Evolutionary conservation across 2,797 vertebrate genomes (phyloP).

Genomic region (Acipenser oxyrinchus): DNA sequence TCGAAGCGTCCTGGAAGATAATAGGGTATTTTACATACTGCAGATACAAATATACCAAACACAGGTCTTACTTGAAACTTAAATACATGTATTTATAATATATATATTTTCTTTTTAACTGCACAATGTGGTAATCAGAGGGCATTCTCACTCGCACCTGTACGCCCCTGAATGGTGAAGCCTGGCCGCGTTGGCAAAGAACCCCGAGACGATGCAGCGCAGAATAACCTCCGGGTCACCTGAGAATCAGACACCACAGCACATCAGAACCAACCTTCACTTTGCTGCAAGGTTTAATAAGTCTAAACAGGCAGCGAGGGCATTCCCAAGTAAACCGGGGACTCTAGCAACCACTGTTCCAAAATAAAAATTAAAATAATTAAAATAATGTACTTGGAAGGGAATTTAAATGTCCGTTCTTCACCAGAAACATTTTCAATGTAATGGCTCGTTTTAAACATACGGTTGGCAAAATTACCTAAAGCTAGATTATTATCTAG

Average conservation of each 20-base stretch:
- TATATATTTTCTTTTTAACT: neutral
- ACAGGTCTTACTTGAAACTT: neutral
- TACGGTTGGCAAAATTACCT: too few relatives aligned
- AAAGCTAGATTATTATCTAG: too few relatives aligned
- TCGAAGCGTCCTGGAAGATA: conserved; percentile 74
- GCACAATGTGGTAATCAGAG: neutral
- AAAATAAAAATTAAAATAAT: too few relatives aligned
- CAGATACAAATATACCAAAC: neutral
- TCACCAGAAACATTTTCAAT: too few relatives aligned
- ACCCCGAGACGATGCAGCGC: conserved; percentile 88
- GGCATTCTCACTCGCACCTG: conserved; percentile 52
- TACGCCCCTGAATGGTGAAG: conserved; percentile 93
- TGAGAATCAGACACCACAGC: conserved; percentile 31
- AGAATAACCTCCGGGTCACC: conserved; percentile 94
- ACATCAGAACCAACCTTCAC: neutral
- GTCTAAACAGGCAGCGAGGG: neutral
- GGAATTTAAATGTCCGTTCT: too few relatives aligned
- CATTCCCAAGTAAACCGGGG: neutral
- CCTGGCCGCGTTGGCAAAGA: conserved; percentile 92
- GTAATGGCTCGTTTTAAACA: too few relatives aligned
- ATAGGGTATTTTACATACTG: neutral
- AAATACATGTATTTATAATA: neutral
- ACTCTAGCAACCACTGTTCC: neutral
- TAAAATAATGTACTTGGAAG: too few relatives aligned
- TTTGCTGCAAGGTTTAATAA: too few relatives aligned